Evolutionary conservation across 2,888 invertebrate species (phyloP), one percentile per base, ranked within the genome.

Genomic region (Agrilus biguttatus): DNA sequence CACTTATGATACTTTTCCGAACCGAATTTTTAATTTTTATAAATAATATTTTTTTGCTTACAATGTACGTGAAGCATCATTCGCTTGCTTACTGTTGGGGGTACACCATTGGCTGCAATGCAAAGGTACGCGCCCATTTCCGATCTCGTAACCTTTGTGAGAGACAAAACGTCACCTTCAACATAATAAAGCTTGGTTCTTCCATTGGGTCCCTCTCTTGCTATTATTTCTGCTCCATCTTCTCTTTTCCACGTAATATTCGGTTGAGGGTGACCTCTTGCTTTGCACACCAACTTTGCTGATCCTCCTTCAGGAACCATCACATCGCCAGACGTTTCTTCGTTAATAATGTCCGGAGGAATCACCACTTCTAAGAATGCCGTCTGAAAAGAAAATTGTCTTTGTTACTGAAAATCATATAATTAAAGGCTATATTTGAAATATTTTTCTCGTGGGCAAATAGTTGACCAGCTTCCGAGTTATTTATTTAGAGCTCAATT

Each of bases 221-320:
- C 77, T 47, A 87, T 82, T 48, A 90, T 84, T 50, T 84, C 81
- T 3, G 80, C 79, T 3, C 85, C 85, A 60, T 90, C 90, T 67
- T 91, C 90, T 46, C 90, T 74, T 49, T 82, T 75, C 90, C 90
- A 91, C 19, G 80, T 74, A 54, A 91, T 86, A 57, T 80, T 80
- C 0, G 90, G 90, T 51, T 83, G 80, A 8, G 89, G 89, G 59
- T 78, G 83, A 5, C 90, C 89, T 45, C 83, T 74, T 2, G 89
- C 88, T 62, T 84, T 85, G 67, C 90, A 90, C 46, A 86, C 78
- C 53, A 90, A 70, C 63, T 88, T 89, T 0, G 87, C 88, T 6
- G 86, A 81, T 34, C 89, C 88, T 41, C 89, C 89, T 69, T 90
- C 90, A n/a, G 88, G 88, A 42, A 91, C 89, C 85, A 89, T 89